phyloP scores from a whole-genome alignment of 2,888 invertebrate genomes.

The Elmis aenea region DNA sequence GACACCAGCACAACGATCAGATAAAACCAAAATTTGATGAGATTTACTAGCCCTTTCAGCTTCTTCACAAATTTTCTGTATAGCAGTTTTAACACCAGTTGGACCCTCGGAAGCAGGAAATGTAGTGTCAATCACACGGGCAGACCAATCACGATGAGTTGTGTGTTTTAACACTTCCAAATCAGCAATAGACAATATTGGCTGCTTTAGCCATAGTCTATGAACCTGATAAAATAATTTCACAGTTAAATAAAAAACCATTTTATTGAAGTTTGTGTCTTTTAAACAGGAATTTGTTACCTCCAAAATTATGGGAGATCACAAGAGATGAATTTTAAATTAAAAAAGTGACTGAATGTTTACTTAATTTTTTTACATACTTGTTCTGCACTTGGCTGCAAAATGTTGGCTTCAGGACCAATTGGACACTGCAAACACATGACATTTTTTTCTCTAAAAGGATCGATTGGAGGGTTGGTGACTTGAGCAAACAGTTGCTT shows the following conservation, averaged over 20 bases:
- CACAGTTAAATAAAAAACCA: too few relatives aligned
- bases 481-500: slow-evolving; percentile 99
- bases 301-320: too few relatives aligned
- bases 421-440: slow-evolving; percentile 98
- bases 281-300: too few relatives aligned
- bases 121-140: slow-evolving; percentile 76
- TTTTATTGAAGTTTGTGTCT: too few relatives aligned
- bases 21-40: slow-evolving; percentile 81
- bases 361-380: slow-evolving; percentile 27
- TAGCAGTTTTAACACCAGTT: slow-evolving; percentile 70
- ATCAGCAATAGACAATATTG: slow-evolving; percentile 88
- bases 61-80: slow-evolving; percentile 73
- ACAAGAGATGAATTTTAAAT: too few relatives aligned
- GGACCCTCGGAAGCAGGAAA: slow-evolving; percentile 74
- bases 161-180: slow-evolving; percentile 81
- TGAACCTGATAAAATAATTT: too few relatives aligned
- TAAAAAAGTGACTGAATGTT: too few relatives aligned
- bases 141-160: slow-evolving; percentile 82
- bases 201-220: slow-evolving; percentile 88
- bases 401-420: slow-evolving; percentile 92
- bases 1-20: slow-evolving; percentile 67
- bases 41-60: slow-evolving; percentile 63
- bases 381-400: slow-evolving; percentile 83
- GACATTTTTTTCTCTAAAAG: slow-evolving; percentile 96
- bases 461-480: slow-evolving; percentile 99